Evolutionary conservation across 2,888 invertebrate species (phyloP).

Genomic region (Athripsodes cinereus): DNA sequence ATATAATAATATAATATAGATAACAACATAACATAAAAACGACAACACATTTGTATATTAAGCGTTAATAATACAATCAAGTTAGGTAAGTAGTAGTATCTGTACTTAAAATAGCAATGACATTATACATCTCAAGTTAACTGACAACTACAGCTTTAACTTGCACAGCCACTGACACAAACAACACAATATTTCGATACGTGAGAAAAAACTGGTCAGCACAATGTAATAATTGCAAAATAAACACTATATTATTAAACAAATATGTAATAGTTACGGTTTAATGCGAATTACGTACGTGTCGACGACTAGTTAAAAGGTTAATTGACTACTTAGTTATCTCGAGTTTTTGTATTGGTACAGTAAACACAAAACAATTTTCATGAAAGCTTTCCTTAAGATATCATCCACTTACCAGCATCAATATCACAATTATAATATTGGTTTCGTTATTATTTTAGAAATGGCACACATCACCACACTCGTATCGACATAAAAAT

Average conservation of each 20-base stretch:
- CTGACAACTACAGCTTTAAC: background rate
- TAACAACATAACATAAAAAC: background rate
- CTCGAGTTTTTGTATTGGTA: conserved; percentile 4
- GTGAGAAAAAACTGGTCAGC: background rate
- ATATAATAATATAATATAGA: background rate
- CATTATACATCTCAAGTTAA: conserved; percentile 4
- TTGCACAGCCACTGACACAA: background rate
- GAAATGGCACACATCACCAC: background rate
- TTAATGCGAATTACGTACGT: conserved; percentile 14
- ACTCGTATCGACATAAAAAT: background rate
- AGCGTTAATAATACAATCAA: conserved; percentile 7
- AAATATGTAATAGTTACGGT: background rate
- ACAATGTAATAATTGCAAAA: background rate
- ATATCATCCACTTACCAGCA: conserved; percentile 15
- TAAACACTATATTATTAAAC: background rate
- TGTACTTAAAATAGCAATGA: conserved; percentile 23
- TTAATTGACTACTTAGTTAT: conserved; percentile 46
- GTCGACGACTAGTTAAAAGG: conserved; percentile 45
- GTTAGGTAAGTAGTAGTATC: conserved; percentile 17
- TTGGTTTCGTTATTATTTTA: conserved; percentile 6
- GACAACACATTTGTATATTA: background rate
- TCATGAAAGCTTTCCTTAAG: background rate
- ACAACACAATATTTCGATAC: background rate
- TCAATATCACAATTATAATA: conserved; percentile 16
- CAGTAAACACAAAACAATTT: conserved; percentile 6